phyloP scores from a whole-genome alignment of 1,140 invertebrate species.

The Paralvinella palmiformis region DNA sequence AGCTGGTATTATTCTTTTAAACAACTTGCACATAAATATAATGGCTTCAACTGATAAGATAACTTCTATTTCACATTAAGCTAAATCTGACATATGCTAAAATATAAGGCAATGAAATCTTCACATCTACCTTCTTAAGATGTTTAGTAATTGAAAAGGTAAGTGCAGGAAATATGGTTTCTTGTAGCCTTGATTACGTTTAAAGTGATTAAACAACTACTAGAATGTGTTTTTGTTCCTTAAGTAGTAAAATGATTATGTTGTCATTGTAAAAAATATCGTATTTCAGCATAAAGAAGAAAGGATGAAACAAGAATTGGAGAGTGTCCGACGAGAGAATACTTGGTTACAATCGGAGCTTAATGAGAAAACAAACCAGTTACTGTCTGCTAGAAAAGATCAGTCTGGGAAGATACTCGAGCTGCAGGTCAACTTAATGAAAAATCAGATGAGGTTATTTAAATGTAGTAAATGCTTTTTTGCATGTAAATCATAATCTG shows the following conservation, averaged over 20 bases:
- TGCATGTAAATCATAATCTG: not conserved
- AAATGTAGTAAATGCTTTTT: not conserved
- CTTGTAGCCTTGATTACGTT: not conserved
- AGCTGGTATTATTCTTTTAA: too few species aligned
- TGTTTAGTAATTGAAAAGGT: not conserved
- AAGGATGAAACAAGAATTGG: conserved; percentile 71
- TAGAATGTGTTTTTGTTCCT: not conserved
- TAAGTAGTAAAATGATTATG: conserved; percentile 11
- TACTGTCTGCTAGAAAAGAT: conserved; percentile 70
- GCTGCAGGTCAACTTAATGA: conserved; percentile 71
- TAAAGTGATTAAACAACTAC: not conserved
- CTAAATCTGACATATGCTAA: too few species aligned
- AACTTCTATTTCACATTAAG: too few species aligned
- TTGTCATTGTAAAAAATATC: too few species aligned
- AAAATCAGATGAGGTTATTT: conserved; percentile 67
- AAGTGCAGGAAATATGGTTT: not conserved
- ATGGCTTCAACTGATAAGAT: too few species aligned
- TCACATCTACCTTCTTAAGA: not conserved
- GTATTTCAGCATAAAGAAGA: conserved; percentile 61
- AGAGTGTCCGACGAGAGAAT: conserved; percentile 69
- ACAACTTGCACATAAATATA: too few species aligned
- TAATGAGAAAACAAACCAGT: conserved; percentile 65
- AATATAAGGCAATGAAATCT: too few species aligned
- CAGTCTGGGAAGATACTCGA: conserved; percentile 60
- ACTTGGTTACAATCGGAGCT: conserved; percentile 69